Evolutionary conservation across 2,113 vertebrate genomes (phyloP).

Genomic region (Aramus guarauna): DNA sequence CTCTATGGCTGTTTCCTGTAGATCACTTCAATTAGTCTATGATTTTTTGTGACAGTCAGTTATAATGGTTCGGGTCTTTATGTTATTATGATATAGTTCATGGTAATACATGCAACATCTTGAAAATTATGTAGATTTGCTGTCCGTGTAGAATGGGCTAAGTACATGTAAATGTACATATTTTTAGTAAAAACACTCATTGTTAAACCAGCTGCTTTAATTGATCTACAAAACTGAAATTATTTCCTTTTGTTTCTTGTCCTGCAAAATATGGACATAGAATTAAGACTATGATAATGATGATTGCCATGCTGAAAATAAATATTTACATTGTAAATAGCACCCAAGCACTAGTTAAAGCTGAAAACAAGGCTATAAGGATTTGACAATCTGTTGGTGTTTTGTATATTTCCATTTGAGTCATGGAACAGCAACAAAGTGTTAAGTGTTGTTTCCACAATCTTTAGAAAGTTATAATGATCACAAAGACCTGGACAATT

Average conservation of each 20-base stretch:
- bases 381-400: constrained; percentile 23
- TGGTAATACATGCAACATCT: neutral
- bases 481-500: neutral
- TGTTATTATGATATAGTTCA: neutral
- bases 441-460: neutral
- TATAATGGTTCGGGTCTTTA: neutral
- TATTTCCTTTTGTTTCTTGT: neutral
- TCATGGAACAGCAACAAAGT: neutral
- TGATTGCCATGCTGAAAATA: constrained; percentile 6
- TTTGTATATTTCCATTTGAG: constrained; percentile 1
- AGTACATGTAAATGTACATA: neutral
- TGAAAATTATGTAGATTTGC: neutral
- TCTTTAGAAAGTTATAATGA: neutral
- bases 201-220: constrained; percentile 15
- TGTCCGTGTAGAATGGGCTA: neutral
- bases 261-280: neutral
- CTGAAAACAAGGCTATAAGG: neutral
- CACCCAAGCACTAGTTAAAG: neutral
- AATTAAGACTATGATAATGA: neutral
- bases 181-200: neutral
- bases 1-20: neutral
- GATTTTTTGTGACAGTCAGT: neutral
- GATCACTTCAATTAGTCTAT: neutral
- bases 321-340: constrained; percentile 45
- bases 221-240: neutral